Evolutionary conservation across 2,888 invertebrate species (phyloP), one percentile per base, ranked within the genome.

Genomic region (Acrobasis suavella): DNA sequence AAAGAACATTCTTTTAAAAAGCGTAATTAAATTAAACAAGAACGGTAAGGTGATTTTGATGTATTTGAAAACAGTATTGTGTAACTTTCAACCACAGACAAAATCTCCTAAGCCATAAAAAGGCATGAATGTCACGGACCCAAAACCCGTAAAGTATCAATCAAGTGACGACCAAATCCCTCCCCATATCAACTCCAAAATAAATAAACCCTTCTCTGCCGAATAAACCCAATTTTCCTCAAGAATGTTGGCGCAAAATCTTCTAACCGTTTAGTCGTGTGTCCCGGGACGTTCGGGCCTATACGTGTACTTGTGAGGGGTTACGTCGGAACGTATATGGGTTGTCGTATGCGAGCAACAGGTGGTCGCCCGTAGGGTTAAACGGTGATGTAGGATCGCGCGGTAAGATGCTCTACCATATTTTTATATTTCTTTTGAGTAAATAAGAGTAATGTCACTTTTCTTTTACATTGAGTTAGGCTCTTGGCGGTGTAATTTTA

Each of bases 321-420:
- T 80, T 78, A 81, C 81, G 81, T 80, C 75, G 77, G 73, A 67
- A 67, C 73, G 76, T 80, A 77, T 80, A 78, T 80, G 78, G 73
- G 74, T 69, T 86, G 88, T 89, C 89, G 89, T 90, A 81, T 89
- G 85, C 75, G 72, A 71, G 82, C 90, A 91, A 91, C 91, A 91
- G 89, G 91, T 92, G 89, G 88, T 75, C 67, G 87, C 88, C 91
- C 89, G 90, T 91, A 90, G 91, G 91, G 91, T 91, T 91, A 91
- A 90, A 80, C 83, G 83, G 74, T 78, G 72, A 70, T 73, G 70
- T 68, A 68, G 73, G 67, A 71, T 70, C 64, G 77, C 54, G 66
- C 12, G 64, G 68, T 42, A 69, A 64, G 69, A 60, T 82, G 81
- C 91, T 91, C 86, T 83, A 80, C 75, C 66, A 62, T 15, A 64